These are phyloP conservation scores for cat (Felis catus) DNA, from an alignment of 2,113 vertebrate species.

Conservation along the genomic window F.catus_Fca126_mat1.0 CM031423.1:72545001-72545500, in stretches of 20 bases:
- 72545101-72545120: not conserved
- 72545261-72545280: not conserved
- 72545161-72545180: not conserved
- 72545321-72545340: not conserved
- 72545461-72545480: not conserved
- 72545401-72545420: not conserved
- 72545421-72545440: not conserved
- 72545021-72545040: not conserved
- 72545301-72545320: not conserved
- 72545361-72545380: not conserved
- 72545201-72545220: not conserved
- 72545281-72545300: not conserved
- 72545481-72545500: not conserved
- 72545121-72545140: constrained; percentile 12
- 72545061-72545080: not conserved
- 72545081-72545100: constrained; percentile 16
- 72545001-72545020: not conserved
- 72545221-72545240: not conserved
- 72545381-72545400: not conserved
- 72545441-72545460: not conserved
- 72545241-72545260: not conserved
- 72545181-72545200: not conserved
- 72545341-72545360: not conserved
- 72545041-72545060: not conserved
- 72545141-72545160: not conserved